Evolutionary conservation across 1,140 invertebrate species (phyloP), one percentile per base, ranked within the genome.

Genomic region (Drosophila prosaltans): DNA sequence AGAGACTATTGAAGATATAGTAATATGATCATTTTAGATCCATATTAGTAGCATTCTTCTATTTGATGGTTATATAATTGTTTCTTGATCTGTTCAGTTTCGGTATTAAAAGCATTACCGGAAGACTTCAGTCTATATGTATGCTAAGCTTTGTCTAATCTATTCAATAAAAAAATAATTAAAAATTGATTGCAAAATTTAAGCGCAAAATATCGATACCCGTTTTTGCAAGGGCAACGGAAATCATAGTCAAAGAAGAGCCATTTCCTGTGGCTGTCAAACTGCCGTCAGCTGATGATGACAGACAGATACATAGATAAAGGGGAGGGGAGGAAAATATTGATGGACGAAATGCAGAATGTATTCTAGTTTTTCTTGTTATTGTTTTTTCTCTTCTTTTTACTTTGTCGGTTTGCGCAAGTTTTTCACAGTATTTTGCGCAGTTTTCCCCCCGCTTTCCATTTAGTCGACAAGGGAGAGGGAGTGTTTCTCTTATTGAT

Each of bases 401-500:
- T 36, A 9, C 24, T 72, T 68, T 43, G 78, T 73, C 72, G 61
- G 71, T 84, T 71, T 81, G 81, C 81, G 81, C 81, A 83, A 43
- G 76, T 55, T 75, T 71, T 69, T 45, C 57, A 43, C 69, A 69
- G 67, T 74, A 85, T 85, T 85, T 41, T 85, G 78, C 82, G 82
- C 78, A 85, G 82, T 86, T 81, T 57, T 58, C n/a, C 10, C n/a
- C 10, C 24, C 16, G 16, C 16, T 16, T 0, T 4, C 16, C 36
- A 10, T 9, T 3, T 1, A 39, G 3, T 10, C 39, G 8, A 2
- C 21, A 59, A 26, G 21, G 36, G 41, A 54, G 28, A 11, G 24
- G 55, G 48, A 54, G 63, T 74, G 39, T 71, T 71, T 62, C 8
- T 65, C 39, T 60, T 68, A 65, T 73, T 72, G 51, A 75, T 72